Base-by-base conservation (phyloP, 2,113 vertebrate genomes). In the Cygnus atratus region DNA sequence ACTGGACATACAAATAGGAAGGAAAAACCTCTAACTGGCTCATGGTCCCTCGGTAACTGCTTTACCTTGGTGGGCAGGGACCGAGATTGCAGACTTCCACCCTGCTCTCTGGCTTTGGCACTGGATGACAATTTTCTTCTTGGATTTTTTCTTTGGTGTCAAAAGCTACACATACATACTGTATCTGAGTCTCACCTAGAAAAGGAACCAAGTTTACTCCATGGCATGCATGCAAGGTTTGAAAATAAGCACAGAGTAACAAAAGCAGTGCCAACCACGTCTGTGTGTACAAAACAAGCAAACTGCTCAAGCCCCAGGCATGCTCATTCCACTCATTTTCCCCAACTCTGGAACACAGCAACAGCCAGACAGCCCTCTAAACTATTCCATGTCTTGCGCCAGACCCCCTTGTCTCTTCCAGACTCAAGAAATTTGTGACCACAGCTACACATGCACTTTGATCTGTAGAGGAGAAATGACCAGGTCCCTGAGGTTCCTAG, bases 101-200 rank as follows among this genome's bases (percentile, higher is more conserved):
- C 62, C 96, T 97, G 46, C 92, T 96, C n/a, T 92, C 71, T 5
- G 99, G 99, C 97, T 98, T 99, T 78, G 92, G 97, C 5, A 97
- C 97, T 29, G 96, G 94, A 37, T 98, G 97, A 48, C 99, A 99
- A 52, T 98, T 97, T 80, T 97, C 95, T 67, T 99, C 98, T 39
- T 82, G 92, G 6, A 97, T 97, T 46, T 98, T 97, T 28, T 97
- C 94, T 92, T 87, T 96, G 87, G 98, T 98, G 88, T 97, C 96
- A 91, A 98, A 97, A 95, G 98, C 98, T 95, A 98, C 50, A 74
- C 99, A 99, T 28, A 98, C 92, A 22, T 99, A 99, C 3, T 35
- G 90, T 46, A 98, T 57, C 94, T 91, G 79, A 75, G 31, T 74
- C 48, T 85, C 61, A 73, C 98, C 98, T 98, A 62, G 46, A 8